These are phyloP conservation scores for Platyscapa corneri DNA, from an alignment of 1,140 invertebrate genomes.

Conservation along the genomic window DNA sequence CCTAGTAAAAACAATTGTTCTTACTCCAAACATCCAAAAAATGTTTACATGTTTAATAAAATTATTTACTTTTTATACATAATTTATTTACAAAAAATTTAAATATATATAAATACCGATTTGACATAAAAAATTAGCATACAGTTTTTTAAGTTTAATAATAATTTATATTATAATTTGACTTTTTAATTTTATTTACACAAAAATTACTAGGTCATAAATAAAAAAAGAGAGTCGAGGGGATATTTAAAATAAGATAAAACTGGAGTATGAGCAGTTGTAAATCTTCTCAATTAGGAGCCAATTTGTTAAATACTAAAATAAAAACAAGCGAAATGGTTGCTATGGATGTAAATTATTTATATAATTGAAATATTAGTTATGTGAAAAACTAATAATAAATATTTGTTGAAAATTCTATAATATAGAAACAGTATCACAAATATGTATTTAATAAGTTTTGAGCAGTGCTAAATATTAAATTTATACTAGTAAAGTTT, in stretches of 20 bases:
- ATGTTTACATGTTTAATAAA: constrained; percentile 34
- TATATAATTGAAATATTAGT: no score
- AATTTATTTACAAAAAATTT: constrained; percentile 6
- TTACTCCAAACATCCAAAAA: constrained; percentile 44
- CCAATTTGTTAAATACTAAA: constrained; percentile 50
- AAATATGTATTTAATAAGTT: background rate
- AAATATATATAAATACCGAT: constrained; percentile 32
- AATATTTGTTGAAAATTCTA: background rate
- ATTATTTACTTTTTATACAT: constrained; percentile 14
- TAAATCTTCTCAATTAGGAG: constrained; percentile 54
- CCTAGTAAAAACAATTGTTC: constrained; percentile 53
- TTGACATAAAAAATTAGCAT: constrained; percentile 36
- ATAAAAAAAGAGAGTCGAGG: no score
- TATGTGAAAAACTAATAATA: background rate
- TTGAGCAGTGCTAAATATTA: background rate
- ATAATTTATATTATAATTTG: no score
- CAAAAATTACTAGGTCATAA: no score
- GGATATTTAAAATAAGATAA: background rate
- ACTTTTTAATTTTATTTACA: no score
- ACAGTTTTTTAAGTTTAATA: background rate
- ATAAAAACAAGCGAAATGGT: background rate
- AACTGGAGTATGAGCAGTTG: constrained; percentile 53
- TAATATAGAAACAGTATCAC: no score
- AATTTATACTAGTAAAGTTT: background rate
- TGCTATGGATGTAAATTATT: background rate